Percentiles rank a stretch among this genome's conserved stretches.
phyloP scores from a whole-genome alignment of 2,113 vertebrate species.

The Micronycteris hirsuta region DNA sequence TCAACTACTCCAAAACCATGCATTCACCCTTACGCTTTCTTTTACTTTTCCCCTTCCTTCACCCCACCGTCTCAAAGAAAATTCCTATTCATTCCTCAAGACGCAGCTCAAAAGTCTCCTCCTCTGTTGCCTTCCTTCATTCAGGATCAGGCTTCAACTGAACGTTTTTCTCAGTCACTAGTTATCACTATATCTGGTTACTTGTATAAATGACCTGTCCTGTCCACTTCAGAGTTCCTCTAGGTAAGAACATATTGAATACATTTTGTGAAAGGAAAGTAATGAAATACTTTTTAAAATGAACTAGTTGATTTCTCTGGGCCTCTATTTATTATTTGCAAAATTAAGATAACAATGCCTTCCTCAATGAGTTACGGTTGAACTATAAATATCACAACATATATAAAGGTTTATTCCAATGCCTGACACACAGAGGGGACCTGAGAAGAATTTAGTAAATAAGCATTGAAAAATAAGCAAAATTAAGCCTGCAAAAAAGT shows the following conservation, averaged over 20 bases:
- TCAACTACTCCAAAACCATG: background rate
- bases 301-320: background rate
- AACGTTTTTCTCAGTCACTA: background rate
- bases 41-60: background rate
- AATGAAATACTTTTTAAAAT: background rate
- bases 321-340: background rate
- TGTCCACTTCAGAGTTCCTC: background rate
- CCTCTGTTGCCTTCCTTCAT: background rate
- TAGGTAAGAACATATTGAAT: background rate
- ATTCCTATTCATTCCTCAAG: background rate
- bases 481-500: background rate
- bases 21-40: background rate
- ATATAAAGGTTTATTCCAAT: background rate
- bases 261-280: background rate
- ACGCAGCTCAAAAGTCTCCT: background rate
- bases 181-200: background rate
- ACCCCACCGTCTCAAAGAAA: background rate
- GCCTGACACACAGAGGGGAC: background rate
- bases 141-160: background rate
- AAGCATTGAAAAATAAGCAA: background rate
- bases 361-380: background rate
- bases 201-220: background rate
- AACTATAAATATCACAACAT: background rate
- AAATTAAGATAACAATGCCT: background rate
- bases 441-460: background rate